These are phyloP conservation scores for Centropus unirufus DNA, from an alignment of 2,113 vertebrate species.

Conservation along the genomic window DNA sequence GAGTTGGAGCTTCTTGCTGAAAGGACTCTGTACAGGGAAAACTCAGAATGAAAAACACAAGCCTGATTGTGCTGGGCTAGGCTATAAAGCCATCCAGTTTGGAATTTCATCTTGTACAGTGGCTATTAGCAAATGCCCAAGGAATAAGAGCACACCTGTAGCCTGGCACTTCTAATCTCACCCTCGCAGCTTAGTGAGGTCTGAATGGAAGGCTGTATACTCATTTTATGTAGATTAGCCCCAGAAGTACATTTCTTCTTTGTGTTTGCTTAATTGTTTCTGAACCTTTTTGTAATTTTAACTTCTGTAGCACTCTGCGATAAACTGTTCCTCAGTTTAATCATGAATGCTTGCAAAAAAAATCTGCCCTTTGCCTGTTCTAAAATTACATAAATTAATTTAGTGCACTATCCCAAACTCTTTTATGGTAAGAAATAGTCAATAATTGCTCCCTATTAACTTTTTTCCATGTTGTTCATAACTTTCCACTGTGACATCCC, in stretches of 20 bases:
- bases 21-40: background rate
- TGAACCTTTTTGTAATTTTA: conserved; percentile 1
- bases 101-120: background rate
- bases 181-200: background rate
- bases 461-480: background rate
- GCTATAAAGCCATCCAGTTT: background rate
- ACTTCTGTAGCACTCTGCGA: background rate
- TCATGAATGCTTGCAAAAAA: background rate
- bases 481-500: background rate
- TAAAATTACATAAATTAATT: conserved; percentile 44
- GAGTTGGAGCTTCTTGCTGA: background rate
- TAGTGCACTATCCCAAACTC: background rate
- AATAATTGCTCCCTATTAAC: conserved; percentile 23
- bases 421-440: background rate
- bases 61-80: background rate
- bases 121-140: background rate
- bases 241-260: background rate
- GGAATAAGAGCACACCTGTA: background rate
- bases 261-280: conserved; percentile 32
- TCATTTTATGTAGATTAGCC: background rate
- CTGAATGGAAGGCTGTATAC: background rate
- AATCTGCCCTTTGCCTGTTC: background rate
- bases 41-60: background rate
- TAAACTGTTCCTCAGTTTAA: background rate
- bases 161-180: background rate